phyloP scores from a whole-genome alignment of 2,888 invertebrate genomes.

The Cancer borealis region DNA sequence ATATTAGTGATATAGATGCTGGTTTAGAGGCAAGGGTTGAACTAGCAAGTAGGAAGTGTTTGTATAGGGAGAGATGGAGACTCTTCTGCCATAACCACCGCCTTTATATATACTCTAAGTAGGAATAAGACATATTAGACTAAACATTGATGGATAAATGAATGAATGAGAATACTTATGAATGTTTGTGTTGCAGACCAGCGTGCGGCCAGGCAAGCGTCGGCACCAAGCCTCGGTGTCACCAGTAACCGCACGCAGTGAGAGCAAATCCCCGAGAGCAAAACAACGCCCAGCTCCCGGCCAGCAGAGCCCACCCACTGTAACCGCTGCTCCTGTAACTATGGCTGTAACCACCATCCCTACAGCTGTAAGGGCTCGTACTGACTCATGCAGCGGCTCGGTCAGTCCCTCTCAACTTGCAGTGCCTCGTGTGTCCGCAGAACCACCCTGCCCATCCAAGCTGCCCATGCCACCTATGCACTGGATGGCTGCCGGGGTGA shows the following conservation, averaged over 20 bases:
- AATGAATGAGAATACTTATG: neutral
- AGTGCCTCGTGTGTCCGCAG: conserved; percentile 75
- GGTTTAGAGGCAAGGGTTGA: too few relatives aligned
- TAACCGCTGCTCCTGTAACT: conserved; percentile 62
- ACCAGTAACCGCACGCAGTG: conserved; percentile 71
- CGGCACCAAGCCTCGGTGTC: conserved; percentile 68
- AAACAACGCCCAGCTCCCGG: conserved; percentile 65
- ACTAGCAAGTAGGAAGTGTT: too few relatives aligned
- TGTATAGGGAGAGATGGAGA: too few relatives aligned
- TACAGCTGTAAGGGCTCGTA: conserved; percentile 16
- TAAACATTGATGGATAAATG: neutral
- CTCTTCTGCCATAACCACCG: neutral
- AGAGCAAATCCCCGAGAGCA: conserved; percentile 73
- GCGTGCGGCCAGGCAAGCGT: conserved; percentile 70
- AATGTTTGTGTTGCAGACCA: conserved; percentile 28
- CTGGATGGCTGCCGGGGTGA: conserved; percentile 68
- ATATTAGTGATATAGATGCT: too few relatives aligned
- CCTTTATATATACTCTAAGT: neutral
- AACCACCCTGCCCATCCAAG: conserved; percentile 75
- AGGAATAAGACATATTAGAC: neutral
- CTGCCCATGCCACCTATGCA: conserved; percentile 74
- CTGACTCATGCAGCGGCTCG: conserved; percentile 68
- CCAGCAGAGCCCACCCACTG: conserved; percentile 63
- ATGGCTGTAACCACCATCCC: conserved; percentile 46
- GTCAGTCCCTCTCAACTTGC: conserved; percentile 74